Base-by-base conservation (phyloP, 2,113 vertebrate species). In the Odontophorus gujanensis region DNA sequence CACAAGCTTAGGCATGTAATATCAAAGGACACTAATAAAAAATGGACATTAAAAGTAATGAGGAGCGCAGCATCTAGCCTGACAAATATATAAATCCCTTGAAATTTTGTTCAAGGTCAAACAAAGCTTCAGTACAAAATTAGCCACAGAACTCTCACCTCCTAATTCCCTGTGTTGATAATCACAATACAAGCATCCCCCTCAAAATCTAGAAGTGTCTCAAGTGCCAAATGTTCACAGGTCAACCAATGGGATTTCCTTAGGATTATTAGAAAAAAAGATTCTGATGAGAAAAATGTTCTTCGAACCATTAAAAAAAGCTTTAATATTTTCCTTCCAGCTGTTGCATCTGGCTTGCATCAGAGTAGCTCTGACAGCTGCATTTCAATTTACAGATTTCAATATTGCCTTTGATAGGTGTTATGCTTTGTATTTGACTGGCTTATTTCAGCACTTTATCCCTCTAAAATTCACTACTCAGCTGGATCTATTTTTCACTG, bases 401-500 rank as follows among this genome's bases (percentile, higher is more conserved):
- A 95, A 25, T 95, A 96, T 76, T 96, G 80, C 80, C 82, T 97
- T 82, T 96, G 85, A 93, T 65, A 89, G 58, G 67, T 93, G 67
- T 81, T 90, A 81, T 59, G 62, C 81, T 88, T 69, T 95, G 72
- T 95, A 96, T 81, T 92, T 42, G 91, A 85, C 77, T 65, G 48
- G 43, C 53, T 88, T 81, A 65, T 59, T 97, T 96, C 92, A 95
- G 76, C 93, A 58, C 68, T 58, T 96, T 93, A 36, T 93, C 87
- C 74, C 96, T 97, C 65, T 78, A 83, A 88, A 94, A 85, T 91
- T 88, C 76, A 89, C 40, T 6, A 36, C 42, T 87, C 95, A 82
- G 85, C 30, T 96, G 92, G 93, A 95, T 96, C 72, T 93, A 94
- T 91, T 96, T 96, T 96, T 97, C 66, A 93, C 57, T 95, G 87